Percentiles rank a stretch among this genome's conserved stretches.
Conservation (phyloP, 2,797 vertebrate species). For the Chloroceryle amazona region DNA sequence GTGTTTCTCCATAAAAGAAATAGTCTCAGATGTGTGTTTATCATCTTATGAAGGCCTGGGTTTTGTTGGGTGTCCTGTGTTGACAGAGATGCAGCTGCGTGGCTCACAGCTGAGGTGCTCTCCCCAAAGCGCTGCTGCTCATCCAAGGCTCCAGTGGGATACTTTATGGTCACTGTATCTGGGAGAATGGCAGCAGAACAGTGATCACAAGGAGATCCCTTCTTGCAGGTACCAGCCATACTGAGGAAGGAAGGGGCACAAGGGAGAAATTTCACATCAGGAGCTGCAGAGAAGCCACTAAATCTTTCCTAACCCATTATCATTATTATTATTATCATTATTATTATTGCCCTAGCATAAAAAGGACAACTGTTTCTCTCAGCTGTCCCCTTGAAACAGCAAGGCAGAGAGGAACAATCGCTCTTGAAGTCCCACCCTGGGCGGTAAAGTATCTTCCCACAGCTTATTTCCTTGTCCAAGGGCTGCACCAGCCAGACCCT, state of each 20-base stretch:
- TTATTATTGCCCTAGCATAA: background rate
- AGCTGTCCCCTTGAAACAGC: background rate
- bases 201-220: background rate
- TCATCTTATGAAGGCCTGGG: rapidly evolving
- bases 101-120: background rate
- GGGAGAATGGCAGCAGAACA: background rate
- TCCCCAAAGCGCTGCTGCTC: background rate
- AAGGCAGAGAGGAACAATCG: background rate
- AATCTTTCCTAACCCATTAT: background rate
- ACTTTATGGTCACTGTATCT: background rate
- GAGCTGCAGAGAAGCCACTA: background rate
- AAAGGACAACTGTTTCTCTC: background rate
- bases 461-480: background rate
- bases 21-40: background rate
- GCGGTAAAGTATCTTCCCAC: background rate
- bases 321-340: background rate
- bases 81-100: background rate
- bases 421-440: background rate
- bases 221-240: background rate
- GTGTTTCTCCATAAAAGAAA: background rate
- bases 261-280: background rate
- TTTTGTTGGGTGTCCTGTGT: background rate
- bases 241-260: background rate
- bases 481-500: background rate
- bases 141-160: background rate